Percentiles rank a stretch among this genome's conserved stretches.
These are phyloP conservation scores for Harpagoxenus sublaevis DNA, from an alignment of 2,888 invertebrate genomes.

Conservation along the genomic window DNA sequence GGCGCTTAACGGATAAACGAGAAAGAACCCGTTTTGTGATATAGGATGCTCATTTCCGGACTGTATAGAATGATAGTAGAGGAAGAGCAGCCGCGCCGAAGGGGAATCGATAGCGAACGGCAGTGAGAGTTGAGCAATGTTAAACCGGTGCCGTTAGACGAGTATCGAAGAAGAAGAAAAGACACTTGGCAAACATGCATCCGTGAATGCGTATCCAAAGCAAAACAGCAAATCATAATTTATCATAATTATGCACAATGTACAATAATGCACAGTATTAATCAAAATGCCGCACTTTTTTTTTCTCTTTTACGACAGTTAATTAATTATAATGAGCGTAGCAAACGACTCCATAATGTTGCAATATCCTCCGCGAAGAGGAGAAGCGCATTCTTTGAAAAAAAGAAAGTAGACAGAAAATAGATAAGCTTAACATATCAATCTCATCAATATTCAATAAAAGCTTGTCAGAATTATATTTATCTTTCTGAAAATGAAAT, in stretches of 20 bases:
- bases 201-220: neutral
- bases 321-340: constrained; percentile 28
- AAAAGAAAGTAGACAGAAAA: constrained; percentile 19
- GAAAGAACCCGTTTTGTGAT: constrained; percentile 15
- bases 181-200: neutral
- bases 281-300: neutral
- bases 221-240: neutral
- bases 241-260: constrained; percentile 7
- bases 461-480: neutral
- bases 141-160: neutral
- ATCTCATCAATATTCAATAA: neutral
- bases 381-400: constrained; percentile 1
- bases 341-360: neutral
- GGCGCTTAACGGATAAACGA: neutral
- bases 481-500: neutral
- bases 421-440: neutral
- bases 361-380: neutral
- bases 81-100: neutral
- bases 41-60: neutral
- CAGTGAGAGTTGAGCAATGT: constrained; percentile 18
- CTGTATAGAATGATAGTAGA: neutral
- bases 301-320: neutral
- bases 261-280: neutral
- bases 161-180: neutral
- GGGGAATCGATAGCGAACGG: constrained; percentile 6